Evolutionary conservation across 2,113 vertebrate species (phyloP), one percentile per base, ranked within the genome.

Genomic region (Dasyurus viverrinus): DNA sequence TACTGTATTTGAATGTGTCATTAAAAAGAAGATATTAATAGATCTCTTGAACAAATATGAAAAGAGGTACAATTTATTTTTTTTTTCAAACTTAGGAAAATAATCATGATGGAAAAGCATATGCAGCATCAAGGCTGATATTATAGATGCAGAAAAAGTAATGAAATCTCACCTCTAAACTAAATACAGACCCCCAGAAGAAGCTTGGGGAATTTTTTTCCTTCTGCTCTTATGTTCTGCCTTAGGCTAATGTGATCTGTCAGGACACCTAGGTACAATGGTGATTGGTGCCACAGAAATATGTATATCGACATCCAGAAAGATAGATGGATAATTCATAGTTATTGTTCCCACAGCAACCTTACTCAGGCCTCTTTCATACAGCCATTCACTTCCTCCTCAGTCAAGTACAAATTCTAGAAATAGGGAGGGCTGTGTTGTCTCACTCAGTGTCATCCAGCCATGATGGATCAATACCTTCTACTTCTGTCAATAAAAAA

Each of bases 11-110:
- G 5, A 84, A 84, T 76, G n/a, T 68, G 7, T 2, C 53, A 27
- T 1, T 53, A 48, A 76, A 92, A 90, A 94, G 53, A 47, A 76
- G n/a, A 52, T 91, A 94, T 54, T 48, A 94, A 92, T 46, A 93
- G 92, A 22, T 36, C 2, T 91, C 50, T 23, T 92, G 52, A 19
- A 6, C 89, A 95, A 53, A 76, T 24, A 46, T 26, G 16, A 52
- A 97, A 94, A 68, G 22, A 90, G 5, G 46, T 93, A 93, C 42
- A 10, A 68, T 47, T 52, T 52, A 68, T 57, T 84, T 90, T 91
- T n/a, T n/a, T 0, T 93, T 93, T 48, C 6, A n/a, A 93, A 94
- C 3, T 92, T 92, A 92, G 8, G 95, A 95, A 23, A 91, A 42
- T 3, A n/a, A 94, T 91, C 94, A 92, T 91, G 6, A 22, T 96